Evolutionary conservation across 2,888 invertebrate genomes (phyloP).

Genomic region (Coleophora deauratella): DNA sequence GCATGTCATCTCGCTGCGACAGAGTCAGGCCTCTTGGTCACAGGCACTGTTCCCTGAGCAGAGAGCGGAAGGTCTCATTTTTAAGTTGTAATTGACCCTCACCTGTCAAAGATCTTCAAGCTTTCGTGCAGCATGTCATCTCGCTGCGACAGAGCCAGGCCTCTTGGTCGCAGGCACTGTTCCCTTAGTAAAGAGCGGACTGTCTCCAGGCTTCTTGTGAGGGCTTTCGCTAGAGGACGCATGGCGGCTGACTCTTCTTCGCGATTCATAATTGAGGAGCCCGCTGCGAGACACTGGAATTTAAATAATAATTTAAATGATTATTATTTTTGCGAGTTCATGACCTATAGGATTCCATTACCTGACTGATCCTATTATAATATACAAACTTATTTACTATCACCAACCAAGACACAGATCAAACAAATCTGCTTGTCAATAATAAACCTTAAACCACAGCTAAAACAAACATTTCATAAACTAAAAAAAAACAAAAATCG

Average conservation of each 20-base stretch:
- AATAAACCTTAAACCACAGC: too few relatives aligned
- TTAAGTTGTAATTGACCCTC: neutral
- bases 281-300: constrained; percentile 93
- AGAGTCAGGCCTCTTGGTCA: constrained; percentile 75
- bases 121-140: constrained; percentile 87
- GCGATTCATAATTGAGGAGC: constrained; percentile 98
- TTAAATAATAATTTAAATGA: too few relatives aligned
- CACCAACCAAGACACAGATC: too few relatives aligned
- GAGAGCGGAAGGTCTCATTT: constrained; percentile 88
- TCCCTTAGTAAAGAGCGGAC: constrained; percentile 92
- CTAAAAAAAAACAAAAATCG: too few relatives aligned
- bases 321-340: too few relatives aligned
- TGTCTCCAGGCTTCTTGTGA: constrained; percentile 96
- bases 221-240: constrained; percentile 96
- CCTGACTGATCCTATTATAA: too few relatives aligned
- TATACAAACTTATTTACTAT: too few relatives aligned
- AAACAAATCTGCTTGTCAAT: too few relatives aligned
- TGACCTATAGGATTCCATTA: too few relatives aligned
- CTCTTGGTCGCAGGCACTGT: constrained; percentile 83
- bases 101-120: constrained; percentile 88
- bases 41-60: constrained; percentile 91
- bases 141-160: constrained; percentile 62
- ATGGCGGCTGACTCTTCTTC: constrained; percentile 96
- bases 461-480: too few relatives aligned
- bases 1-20: constrained; percentile 78